These are phyloP conservation scores for Scomber colias DNA, from an alignment of 2,113 vertebrate genomes.

Conservation along the genomic window DNA sequence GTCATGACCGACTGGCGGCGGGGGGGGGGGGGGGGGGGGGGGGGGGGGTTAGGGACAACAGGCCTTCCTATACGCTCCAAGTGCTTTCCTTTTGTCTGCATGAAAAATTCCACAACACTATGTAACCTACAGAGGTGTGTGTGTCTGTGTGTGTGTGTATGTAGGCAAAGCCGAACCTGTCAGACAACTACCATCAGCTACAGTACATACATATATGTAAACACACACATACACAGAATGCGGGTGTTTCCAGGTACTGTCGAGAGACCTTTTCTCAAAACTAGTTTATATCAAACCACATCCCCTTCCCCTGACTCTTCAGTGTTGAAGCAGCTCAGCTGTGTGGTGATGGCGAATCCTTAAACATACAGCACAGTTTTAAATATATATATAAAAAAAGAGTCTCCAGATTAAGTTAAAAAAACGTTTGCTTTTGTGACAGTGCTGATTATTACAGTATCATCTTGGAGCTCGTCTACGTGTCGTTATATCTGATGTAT, in stretches of 20 bases:
- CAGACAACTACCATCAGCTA: conserved; percentile 51
- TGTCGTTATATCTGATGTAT: no score
- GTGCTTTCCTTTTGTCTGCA: conserved; percentile 47
- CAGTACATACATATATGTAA: conserved; percentile 15
- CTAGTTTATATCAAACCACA: conserved; percentile 69
- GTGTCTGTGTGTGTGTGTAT: conserved; percentile 7
- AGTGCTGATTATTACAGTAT: no score
- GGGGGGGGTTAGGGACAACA: conserved; percentile 60
- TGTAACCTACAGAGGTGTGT: conserved; percentile 14
- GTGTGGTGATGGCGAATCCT: background rate
- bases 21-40: conserved; percentile 68
- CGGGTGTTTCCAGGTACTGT: conserved; percentile 41
- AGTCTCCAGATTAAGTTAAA: background rate
- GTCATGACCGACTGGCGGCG: conserved; percentile 15
- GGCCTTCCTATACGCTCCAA: conserved; percentile 28
- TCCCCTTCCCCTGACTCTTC: conserved; percentile 59
- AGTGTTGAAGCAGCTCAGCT: conserved; percentile 37
- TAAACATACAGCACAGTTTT: background rate
- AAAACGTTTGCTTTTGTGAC: no score
- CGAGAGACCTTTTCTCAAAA: conserved; percentile 36
- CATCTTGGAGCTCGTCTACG: no score
- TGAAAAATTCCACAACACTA: conserved; percentile 57
- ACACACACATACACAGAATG: no score
- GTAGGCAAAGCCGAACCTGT: conserved; percentile 60
- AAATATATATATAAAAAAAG: no score